Percentiles rank a stretch among this genome's conserved stretches.
Conservation (phyloP, 2,888 invertebrate genomes). For the Slavum lentiscoides region DNA sequence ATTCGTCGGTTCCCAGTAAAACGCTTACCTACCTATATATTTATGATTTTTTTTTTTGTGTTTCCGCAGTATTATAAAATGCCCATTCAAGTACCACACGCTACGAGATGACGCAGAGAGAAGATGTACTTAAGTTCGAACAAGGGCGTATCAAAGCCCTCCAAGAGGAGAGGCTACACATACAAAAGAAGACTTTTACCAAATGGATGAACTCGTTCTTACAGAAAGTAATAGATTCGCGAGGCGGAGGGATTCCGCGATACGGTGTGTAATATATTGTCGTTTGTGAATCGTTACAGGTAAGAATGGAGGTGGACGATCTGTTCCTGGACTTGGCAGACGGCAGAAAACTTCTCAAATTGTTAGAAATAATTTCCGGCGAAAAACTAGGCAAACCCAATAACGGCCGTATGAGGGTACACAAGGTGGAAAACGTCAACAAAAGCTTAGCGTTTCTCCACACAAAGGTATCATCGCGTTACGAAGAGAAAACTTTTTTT, state of each 20-base stretch:
- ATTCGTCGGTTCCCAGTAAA: too few species aligned
- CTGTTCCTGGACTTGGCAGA: constrained; percentile 95
- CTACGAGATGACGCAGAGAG: constrained; percentile 82
- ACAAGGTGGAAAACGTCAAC: constrained; percentile 99
- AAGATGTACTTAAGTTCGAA: constrained; percentile 92
- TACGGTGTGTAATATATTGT: not conserved
- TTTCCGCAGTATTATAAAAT: constrained; percentile 38
- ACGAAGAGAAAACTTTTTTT: not conserved
- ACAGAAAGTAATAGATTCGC: constrained; percentile 72
- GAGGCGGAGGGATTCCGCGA: too few species aligned
- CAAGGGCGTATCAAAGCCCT: constrained; percentile 93
- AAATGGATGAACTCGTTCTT: constrained; percentile 99
- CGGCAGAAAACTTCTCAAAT: constrained; percentile 86
- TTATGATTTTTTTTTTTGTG: too few species aligned
- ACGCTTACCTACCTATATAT: too few species aligned
- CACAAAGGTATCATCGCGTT: constrained; percentile 71
- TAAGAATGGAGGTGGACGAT: constrained; percentile 96
- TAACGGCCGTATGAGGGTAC: constrained; percentile 93
- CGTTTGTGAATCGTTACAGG: constrained; percentile 64
- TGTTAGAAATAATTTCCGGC: constrained; percentile 97
- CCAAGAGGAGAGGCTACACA: constrained; percentile 95
- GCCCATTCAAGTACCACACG: constrained; percentile 42
- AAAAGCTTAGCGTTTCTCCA: constrained; percentile 94
- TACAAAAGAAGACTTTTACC: constrained; percentile 99
- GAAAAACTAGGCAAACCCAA: constrained; percentile 97